Evolutionary conservation across 1,140 invertebrate genomes (phyloP).

Genomic region (Calephelis virginiensis): DNA sequence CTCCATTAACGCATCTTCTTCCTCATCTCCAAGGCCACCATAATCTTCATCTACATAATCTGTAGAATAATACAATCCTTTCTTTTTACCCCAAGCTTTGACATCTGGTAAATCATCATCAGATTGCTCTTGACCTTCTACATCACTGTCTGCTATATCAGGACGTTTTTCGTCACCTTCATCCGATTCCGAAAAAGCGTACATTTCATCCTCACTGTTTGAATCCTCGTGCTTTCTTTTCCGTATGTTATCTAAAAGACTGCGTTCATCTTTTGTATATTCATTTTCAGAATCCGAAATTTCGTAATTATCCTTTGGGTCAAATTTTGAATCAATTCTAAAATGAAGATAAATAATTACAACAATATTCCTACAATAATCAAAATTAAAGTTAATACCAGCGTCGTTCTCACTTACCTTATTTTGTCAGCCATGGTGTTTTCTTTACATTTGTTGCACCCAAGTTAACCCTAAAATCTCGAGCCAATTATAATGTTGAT

Average conservation of each 20-base stretch:
- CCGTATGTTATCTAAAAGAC: slow-evolving; percentile 81
- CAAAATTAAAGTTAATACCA: not conserved
- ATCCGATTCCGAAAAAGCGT: slow-evolving; percentile 81
- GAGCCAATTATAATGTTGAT: not conserved
- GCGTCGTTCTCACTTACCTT: slow-evolving; percentile 31
- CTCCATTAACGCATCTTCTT: slow-evolving; percentile 87
- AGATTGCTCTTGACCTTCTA: slow-evolving; percentile 83
- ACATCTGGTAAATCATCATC: slow-evolving; percentile 86
- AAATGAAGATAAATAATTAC: slow-evolving; percentile 5
- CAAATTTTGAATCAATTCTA: slow-evolving; percentile 65
- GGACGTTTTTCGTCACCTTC: slow-evolving; percentile 65
- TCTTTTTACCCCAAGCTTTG: slow-evolving; percentile 92
- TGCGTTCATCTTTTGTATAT: slow-evolving; percentile 82
- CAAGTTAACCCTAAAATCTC: not conserved
- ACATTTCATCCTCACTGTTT: slow-evolving; percentile 83
- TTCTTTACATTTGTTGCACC: not conserved
- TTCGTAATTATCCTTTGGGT: slow-evolving; percentile 79
- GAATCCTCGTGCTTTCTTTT: slow-evolving; percentile 77
- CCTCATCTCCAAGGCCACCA: slow-evolving; percentile 85
- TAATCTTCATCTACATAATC: slow-evolving; percentile 94
- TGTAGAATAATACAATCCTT: slow-evolving; percentile 88
- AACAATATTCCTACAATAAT: not conserved
- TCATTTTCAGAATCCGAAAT: slow-evolving; percentile 86
- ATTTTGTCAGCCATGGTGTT: slow-evolving; percentile 49
- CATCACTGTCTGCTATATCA: slow-evolving; percentile 83